These are phyloP conservation scores for Pristionchus mayeri DNA, from an alignment of 2,888 invertebrate genomes.

Conservation along the genomic window DNA sequence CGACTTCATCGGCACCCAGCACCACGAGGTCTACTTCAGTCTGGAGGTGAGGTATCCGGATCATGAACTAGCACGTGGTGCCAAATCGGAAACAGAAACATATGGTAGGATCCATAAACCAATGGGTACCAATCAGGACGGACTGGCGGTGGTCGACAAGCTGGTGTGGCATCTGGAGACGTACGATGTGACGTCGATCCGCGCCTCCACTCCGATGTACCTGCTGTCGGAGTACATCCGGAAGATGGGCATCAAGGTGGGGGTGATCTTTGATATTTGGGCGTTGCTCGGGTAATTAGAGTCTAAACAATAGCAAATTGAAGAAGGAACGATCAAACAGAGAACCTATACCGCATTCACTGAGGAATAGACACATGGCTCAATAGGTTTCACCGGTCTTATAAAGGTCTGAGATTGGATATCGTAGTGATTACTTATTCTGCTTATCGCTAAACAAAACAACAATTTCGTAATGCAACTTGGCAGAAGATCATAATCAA, in stretches of 20 bases:
- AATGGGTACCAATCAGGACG: constrained; percentile 62
- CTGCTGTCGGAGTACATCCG: constrained; percentile 73
- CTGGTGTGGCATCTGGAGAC: constrained; percentile 90
- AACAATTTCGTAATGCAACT: no score
- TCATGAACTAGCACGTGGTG: neutral
- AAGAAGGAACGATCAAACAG: neutral
- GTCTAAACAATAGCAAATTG: neutral
- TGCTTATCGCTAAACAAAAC: no score
- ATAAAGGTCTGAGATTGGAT: no score
- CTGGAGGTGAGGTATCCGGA: constrained; percentile 60
- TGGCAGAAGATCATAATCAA: neutral
- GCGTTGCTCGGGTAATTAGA: neutral
- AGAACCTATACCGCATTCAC: no score
- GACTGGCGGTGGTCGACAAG: constrained; percentile 66
- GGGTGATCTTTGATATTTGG: neutral
- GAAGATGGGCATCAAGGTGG: constrained; percentile 71
- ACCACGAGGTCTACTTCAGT: constrained; percentile 89
- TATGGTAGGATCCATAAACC: neutral
- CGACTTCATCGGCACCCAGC: constrained; percentile 83
- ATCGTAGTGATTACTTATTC: no score
- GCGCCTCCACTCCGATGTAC: constrained; percentile 83
- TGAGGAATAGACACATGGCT: no score
- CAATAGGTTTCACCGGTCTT: no score
- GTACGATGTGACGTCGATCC: constrained; percentile 89
- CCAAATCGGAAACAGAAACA: no score